Percentiles rank a stretch among this genome's conserved stretches.
Evolutionary conservation across 2,113 vertebrate species (phyloP).

Genomic region (Macquaria australasica): DNA sequence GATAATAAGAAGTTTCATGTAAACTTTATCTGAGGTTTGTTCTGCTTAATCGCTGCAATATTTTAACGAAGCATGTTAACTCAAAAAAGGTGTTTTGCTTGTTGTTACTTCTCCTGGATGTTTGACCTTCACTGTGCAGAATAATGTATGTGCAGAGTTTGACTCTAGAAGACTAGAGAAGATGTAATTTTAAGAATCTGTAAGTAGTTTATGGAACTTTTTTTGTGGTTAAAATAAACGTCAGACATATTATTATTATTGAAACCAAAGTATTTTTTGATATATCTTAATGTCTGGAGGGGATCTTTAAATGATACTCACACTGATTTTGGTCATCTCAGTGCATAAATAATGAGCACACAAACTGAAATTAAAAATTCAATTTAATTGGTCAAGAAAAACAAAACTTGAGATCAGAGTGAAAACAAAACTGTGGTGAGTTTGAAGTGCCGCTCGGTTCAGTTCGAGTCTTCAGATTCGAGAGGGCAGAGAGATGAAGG

Average conservation of each 20-base stretch:
- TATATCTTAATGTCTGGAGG: not conserved
- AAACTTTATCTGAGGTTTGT: not conserved
- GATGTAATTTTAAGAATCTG: not conserved
- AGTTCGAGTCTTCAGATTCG: not conserved
- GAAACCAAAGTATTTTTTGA: not conserved
- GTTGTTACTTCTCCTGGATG: not conserved
- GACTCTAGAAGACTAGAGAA: too few relatives aligned
- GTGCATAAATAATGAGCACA: slow-evolving; percentile 45
- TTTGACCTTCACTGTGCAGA: not conserved
- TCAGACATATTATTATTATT: not conserved
- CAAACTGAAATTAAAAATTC: slow-evolving; percentile 38
- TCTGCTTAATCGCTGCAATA: not conserved
- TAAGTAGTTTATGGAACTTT: not conserved
- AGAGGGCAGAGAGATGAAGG: slow-evolving; percentile 9
- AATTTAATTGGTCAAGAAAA: slow-evolving; percentile 60
- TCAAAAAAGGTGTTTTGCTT: not conserved
- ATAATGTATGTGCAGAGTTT: not conserved
- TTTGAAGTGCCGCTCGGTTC: not conserved
- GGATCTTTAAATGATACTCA: not conserved
- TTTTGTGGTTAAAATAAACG: not conserved
- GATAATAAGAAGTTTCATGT: not conserved
- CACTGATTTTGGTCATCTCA: not conserved
- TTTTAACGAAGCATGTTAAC: not conserved
- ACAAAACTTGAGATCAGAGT: slow-evolving; percentile 33
- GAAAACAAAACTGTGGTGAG: slow-evolving; percentile 15